These are phyloP conservation scores for Chloebia gouldiae DNA, from an alignment of 2,113 vertebrate species.

Conservation along the genomic window DNA sequence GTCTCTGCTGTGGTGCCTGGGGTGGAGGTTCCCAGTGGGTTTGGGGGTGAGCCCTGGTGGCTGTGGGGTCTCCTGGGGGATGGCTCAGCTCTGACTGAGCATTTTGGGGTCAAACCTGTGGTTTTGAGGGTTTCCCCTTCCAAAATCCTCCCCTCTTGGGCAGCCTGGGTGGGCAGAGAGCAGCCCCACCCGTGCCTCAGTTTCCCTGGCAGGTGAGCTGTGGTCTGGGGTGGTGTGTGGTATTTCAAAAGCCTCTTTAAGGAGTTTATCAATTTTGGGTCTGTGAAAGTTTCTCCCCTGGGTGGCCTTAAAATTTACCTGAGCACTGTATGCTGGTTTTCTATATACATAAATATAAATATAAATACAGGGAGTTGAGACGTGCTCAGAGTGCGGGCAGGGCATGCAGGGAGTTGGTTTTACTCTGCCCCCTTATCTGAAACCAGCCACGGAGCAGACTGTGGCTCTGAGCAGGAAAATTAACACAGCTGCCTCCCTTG, in stretches of 20 bases:
- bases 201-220: not conserved
- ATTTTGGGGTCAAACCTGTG: not conserved
- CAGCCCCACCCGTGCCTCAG: not conserved
- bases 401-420: not conserved
- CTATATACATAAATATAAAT: not conserved
- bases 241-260: not conserved
- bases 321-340: not conserved
- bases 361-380: not conserved
- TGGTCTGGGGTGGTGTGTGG: rapidly evolving
- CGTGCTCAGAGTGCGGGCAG: not conserved
- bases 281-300: not conserved
- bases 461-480: slow-evolving; percentile 29
- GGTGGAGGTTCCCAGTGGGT: not conserved
- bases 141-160: not conserved
- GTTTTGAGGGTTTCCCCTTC: not conserved
- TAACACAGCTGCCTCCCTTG: not conserved
- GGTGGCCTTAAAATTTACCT: not conserved
- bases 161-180: not conserved
- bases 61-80: not conserved
- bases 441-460: not conserved
- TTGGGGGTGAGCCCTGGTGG: not conserved
- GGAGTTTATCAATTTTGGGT: not conserved
- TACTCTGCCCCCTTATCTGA: slow-evolving; percentile 1
- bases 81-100: not conserved
- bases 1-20: rapidly evolving